These are phyloP conservation scores for Trissolcus brochymenae DNA, from an alignment of 2,888 invertebrate species.

Conservation along the genomic window DNA sequence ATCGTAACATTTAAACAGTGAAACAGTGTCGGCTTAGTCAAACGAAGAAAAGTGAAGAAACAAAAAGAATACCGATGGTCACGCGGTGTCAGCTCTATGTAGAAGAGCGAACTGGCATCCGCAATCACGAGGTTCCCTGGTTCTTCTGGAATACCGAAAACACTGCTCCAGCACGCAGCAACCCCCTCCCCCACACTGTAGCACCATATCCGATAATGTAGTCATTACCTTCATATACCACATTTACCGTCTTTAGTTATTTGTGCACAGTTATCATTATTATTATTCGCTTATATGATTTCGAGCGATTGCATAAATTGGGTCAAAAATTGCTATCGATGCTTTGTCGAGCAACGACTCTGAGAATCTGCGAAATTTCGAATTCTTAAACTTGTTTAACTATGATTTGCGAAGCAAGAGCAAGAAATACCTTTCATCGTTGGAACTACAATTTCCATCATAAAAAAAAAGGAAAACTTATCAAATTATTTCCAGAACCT, in stretches of 20 bases:
- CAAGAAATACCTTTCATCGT: too few relatives aligned
- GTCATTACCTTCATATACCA: conserved; percentile 69
- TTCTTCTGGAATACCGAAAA: conserved; percentile 89
- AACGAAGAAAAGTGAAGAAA: conserved; percentile 36
- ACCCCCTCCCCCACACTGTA: conserved; percentile 82
- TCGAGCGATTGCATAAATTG: neutral
- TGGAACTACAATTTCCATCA: too few relatives aligned
- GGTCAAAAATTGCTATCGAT: neutral
- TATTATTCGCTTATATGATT: neutral
- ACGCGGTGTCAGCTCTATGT: conserved; percentile 87
- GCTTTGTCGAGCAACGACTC: too few relatives aligned
- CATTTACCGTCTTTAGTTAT: conserved; percentile 26
- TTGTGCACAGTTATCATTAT: too few relatives aligned
- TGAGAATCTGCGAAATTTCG: too few relatives aligned
- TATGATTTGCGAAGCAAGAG: too few relatives aligned
- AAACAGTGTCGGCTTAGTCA: conserved; percentile 44
- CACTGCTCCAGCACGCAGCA: conserved; percentile 93
- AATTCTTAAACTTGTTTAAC: too few relatives aligned
- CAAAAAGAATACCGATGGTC: conserved; percentile 73
- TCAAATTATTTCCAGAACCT: too few relatives aligned
- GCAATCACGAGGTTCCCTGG: conserved; percentile 87
- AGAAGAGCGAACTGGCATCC: conserved; percentile 93
- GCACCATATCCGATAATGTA: conserved; percentile 75
- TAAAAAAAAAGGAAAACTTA: too few relatives aligned
- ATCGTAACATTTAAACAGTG: conserved; percentile 37